A percentile compares a stretch with the other conserved stretches of the same genome.
phyloP scores from a whole-genome alignment of 2,888 invertebrate genomes.

The Craniophora ligustri region DNA sequence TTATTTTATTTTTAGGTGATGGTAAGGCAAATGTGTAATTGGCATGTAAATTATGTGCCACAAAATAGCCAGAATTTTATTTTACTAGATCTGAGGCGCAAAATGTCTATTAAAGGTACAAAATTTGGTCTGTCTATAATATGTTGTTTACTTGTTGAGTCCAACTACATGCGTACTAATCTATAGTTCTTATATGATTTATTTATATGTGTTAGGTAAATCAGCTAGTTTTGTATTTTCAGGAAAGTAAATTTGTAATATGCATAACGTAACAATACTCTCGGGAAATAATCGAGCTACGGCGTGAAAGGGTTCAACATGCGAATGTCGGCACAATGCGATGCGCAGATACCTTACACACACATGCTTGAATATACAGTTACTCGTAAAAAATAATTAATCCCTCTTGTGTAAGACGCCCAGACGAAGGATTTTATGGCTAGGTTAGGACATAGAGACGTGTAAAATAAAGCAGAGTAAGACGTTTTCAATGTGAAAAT shows the following conservation, averaged over 20 bases:
- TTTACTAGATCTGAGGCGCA: too few species aligned
- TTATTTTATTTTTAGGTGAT: too few species aligned
- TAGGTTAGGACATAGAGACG: conserved; percentile 11
- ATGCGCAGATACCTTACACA: conserved; percentile 4
- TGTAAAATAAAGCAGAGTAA: too few species aligned
- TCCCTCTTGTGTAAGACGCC: conserved; percentile 18
- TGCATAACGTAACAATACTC: conserved; percentile 34
- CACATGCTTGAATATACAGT: conserved; percentile 13
- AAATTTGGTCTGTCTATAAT: too few species aligned
- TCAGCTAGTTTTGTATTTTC: neutral
- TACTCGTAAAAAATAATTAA: conserved; percentile 48
- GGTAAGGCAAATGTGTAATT: too few species aligned
- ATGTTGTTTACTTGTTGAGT: too few species aligned
- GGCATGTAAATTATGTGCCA: too few species aligned
- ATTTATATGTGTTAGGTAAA: neutral
- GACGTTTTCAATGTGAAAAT: neutral
- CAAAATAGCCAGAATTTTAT: too few species aligned
- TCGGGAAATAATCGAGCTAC: conserved; percentile 49
- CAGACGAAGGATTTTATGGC: conserved; percentile 23
- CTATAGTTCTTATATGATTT: too few species aligned
- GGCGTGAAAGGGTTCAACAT: conserved; percentile 27
- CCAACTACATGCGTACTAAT: too few species aligned
- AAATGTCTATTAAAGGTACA: too few species aligned
- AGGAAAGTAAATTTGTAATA: conserved; percentile 35
- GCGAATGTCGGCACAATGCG: conserved; percentile 27